Base-by-base conservation (phyloP, 2,113 vertebrate genomes). In the Cynocephalus volans region DNA sequence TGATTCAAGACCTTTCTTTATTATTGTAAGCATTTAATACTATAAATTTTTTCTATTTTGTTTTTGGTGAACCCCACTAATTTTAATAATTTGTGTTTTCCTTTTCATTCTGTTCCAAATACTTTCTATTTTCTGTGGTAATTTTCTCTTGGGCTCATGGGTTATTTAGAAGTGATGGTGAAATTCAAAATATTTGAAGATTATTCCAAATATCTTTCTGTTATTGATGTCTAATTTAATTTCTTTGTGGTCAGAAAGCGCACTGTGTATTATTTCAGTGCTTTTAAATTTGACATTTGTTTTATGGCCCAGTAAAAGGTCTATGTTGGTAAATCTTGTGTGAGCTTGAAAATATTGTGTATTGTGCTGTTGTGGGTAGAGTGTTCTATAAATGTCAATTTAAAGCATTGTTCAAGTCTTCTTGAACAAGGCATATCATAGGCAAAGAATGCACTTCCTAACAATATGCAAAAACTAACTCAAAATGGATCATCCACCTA, bases 31-130 rank as follows among this genome's bases (percentile, higher is more conserved):
- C 8, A 36, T 91, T 70, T 54, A 86, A 26, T n/a, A 18, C 7
- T 45, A 24, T 64, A 33, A 15, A 54, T 86, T 70, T 60, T 13
- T 75, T 75, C 50, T 60, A 50, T 69, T 90, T 95, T 56, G 12
- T 48, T 84, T 95, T 80, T 73, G 76, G 18, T 54, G 23, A 81
- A 50, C 19, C 12, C 17, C 31, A 50, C 13, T 8, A 31, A 8
- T 88, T 88, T 88, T 50, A 92, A 48, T 73, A 56, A 41, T 80
- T 85, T 48, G 5, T 60, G 1, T 62, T 86, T 86, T 45, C 4
- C n/a, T 56, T 87, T 95, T 87, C 12, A 52, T 90, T 85, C 48
- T 69, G 3, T 81, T 73, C 13, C 81, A 87, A 87, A 56, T 56
- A 33, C 21, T 54, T 85, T 56, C 26, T 65, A 21, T 64, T 80